Evolutionary conservation across 2,888 invertebrate genomes (phyloP).

Genomic region (Didymodactylos carnosus): DNA sequence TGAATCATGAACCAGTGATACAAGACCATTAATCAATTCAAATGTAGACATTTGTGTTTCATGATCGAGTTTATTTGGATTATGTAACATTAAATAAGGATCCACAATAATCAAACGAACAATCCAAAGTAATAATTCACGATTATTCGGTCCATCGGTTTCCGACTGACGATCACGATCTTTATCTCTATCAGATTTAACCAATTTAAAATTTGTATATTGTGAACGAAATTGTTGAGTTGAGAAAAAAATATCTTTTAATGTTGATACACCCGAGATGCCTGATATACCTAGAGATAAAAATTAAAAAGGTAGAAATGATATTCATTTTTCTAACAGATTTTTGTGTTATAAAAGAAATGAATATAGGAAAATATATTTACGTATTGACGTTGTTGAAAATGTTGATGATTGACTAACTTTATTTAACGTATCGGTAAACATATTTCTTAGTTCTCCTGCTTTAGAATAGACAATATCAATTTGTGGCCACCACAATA

Average conservation of each 20-base stretch:
- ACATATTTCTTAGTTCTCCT: constrained; percentile 71
- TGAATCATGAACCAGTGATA: constrained; percentile 77
- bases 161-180: constrained; percentile 48
- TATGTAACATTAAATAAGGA: constrained; percentile 81
- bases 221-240: not conserved
- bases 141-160: constrained; percentile 67
- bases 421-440: constrained; percentile 82
- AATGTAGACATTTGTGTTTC: constrained; percentile 85
- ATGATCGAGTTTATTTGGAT: constrained; percentile 65
- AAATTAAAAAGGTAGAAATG: not conserved
- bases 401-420: constrained; percentile 74
- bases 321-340: constrained; percentile 1
- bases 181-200: no score
- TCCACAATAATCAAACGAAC: constrained; percentile 84
- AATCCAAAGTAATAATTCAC: constrained; percentile 65
- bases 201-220: no score
- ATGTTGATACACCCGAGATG: not conserved
- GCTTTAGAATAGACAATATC: constrained; percentile 77
- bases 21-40: constrained; percentile 82
- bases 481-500: constrained; percentile 93
- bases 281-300: not conserved
- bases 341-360: no score
- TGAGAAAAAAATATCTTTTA: not conserved
- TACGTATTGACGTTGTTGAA: constrained; percentile 44
- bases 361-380: no score